Evolutionary conservation across 2,113 vertebrate species (phyloP), one percentile per base, ranked within the genome.

Genomic region (Herpailurus yagouaroundi): DNA sequence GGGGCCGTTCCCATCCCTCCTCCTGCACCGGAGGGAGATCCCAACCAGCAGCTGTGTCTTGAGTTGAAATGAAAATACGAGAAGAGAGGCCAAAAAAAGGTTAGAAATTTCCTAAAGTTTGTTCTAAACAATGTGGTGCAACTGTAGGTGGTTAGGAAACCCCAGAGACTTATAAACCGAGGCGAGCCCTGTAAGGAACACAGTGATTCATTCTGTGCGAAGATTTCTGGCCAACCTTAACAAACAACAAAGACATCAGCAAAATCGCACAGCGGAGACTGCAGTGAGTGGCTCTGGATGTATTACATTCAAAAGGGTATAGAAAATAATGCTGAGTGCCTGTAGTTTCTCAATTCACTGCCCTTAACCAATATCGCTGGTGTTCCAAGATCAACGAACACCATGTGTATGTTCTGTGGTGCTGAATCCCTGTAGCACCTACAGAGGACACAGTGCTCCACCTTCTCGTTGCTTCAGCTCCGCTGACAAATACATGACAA

Each of bases 251-350:
- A 86, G 81, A n/a, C 38, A 15, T 9, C 4, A 0, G 29, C 2
- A 25, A 64, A 50, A 12, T 11, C 68, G 85, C 57, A 1, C 16
- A 50, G 16, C 9, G 4, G 27, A 29, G 68, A n/a, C 89, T 48
- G 38, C 25, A 8, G 55, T 1, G 23, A 8, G 31, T 5, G 31
- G 8, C 4, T 66, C 71, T 2, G 4, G 29, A 10, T 7, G 18
- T 0, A 13, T 12, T 18, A 3, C 12, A 3, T n/a, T 29, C 38
- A 19, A 1, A 4, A 21, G 3, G 0, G 36, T 11, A 7, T 1
- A 5, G 60, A 60, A 66, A 66, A 0, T 1, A 1, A 13, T 0
- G 48, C 16, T 2, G 4, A 1, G 11, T 5, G 21, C 1, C 4
- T 13, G 36, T 8, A 0, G 1, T 13, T n/a, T 71, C 31, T 12